Conservation (phyloP, 2,797 vertebrate species). For the Spheniscus humboldti region DNA sequence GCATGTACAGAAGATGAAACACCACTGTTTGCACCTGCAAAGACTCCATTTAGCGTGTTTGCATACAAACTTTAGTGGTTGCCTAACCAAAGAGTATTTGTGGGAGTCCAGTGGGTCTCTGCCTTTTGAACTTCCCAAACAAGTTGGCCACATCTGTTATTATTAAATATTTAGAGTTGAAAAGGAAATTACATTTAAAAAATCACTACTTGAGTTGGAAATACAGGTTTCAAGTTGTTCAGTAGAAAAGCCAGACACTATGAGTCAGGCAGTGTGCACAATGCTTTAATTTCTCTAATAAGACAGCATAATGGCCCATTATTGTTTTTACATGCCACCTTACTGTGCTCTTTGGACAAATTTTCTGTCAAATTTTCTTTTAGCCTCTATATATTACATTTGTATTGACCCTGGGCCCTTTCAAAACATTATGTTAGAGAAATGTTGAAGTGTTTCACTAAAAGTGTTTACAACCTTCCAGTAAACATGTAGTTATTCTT, state of each 20-base stretch:
- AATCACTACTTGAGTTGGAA: slow-evolving; percentile 38
- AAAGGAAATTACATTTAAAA: slow-evolving; percentile 23
- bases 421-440: slow-evolving; percentile 69
- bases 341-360: slow-evolving; percentile 72
- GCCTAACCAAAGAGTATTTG: neutral
- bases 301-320: slow-evolving; percentile 75
- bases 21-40: neutral
- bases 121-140: neutral
- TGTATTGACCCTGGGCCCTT: slow-evolving; percentile 72
- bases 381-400: slow-evolving; percentile 73
- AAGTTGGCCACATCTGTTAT: neutral
- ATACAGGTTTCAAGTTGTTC: slow-evolving; percentile 47
- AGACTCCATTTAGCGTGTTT: neutral
- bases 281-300: slow-evolving; percentile 74
- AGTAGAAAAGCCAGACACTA: slow-evolving; percentile 53
- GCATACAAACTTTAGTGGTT: neutral
- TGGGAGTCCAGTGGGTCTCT: neutral
- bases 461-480: slow-evolving; percentile 65
- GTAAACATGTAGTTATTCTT: slow-evolving; percentile 56
- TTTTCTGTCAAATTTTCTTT: slow-evolving; percentile 78
- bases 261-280: slow-evolving; percentile 63
- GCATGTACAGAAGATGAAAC: neutral
- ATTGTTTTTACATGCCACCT: slow-evolving; percentile 76
- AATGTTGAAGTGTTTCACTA: slow-evolving; percentile 62
- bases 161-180: neutral